Conservation (phyloP, 2,113 vertebrate genomes). For the Rhabdomys dilectus region DNA sequence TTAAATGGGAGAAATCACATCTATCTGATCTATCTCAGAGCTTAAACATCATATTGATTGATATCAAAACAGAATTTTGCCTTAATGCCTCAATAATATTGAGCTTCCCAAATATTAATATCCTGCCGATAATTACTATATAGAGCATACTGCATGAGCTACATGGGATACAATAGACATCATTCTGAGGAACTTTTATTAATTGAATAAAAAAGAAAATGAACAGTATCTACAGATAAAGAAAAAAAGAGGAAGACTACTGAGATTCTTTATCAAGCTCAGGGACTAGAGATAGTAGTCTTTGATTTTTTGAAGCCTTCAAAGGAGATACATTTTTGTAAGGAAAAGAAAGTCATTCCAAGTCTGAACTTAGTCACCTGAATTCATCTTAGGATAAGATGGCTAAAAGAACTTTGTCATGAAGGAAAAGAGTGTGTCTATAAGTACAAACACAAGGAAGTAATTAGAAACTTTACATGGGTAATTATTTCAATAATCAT, state of each 20-base stretch:
- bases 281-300: background rate
- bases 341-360: constrained; percentile 12
- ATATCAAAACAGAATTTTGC: background rate
- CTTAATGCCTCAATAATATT: background rate
- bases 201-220: background rate
- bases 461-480: background rate
- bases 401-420: background rate
- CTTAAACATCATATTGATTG: constrained; percentile 9
- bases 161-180: background rate
- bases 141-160: background rate
- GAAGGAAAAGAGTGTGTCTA: background rate
- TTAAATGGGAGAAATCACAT: background rate
- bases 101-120: background rate
- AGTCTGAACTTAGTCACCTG: background rate
- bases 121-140: background rate
- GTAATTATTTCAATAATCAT: background rate
- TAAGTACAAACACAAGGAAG: background rate
- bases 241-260: background rate
- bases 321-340: background rate
- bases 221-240: background rate
- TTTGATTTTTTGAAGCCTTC: background rate
- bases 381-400: background rate
- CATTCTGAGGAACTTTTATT: background rate
- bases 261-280: background rate
- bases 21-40: background rate